These are phyloP conservation scores for Pseudotriccus pelzelni DNA, from an alignment of 2,797 vertebrate species.

Conservation along the genomic window DNA sequence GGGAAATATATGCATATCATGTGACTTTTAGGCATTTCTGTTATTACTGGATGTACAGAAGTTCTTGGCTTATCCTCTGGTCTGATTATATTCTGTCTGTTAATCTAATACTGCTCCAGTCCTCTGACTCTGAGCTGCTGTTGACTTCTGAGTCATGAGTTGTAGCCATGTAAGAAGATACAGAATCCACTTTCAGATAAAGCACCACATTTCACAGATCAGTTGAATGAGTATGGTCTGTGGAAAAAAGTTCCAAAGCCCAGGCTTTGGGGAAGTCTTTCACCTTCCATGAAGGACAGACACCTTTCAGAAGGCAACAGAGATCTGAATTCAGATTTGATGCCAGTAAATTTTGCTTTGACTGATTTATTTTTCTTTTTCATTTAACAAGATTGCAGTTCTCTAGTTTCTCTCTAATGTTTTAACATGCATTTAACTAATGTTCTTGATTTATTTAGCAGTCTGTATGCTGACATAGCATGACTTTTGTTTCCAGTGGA, in stretches of 20 bases:
- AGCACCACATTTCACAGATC: not conserved
- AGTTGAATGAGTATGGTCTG: not conserved
- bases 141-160: not conserved
- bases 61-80: not conserved
- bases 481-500: constrained; percentile 62
- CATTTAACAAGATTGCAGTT: not conserved
- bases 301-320: not conserved
- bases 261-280: not conserved
- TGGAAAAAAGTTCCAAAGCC: not conserved
- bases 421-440: constrained; percentile 19
- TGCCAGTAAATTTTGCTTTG: not conserved
- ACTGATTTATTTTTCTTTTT: not conserved
- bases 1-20: not conserved
- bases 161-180: not conserved
- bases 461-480: constrained; percentile 58
- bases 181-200: not conserved
- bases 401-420: not conserved
- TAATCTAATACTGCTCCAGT: not conserved
- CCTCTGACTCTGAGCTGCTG: not conserved
- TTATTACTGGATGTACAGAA: not conserved
- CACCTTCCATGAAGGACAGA: not conserved
- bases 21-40: not conserved
- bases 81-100: not conserved
- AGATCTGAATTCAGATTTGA: not conserved
- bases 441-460: constrained; percentile 11